Percentiles rank a stretch among this genome's conserved stretches.
Evolutionary conservation across 2,888 invertebrate genomes (phyloP).

Genomic region (Hirtodrosophila confusa): DNA sequence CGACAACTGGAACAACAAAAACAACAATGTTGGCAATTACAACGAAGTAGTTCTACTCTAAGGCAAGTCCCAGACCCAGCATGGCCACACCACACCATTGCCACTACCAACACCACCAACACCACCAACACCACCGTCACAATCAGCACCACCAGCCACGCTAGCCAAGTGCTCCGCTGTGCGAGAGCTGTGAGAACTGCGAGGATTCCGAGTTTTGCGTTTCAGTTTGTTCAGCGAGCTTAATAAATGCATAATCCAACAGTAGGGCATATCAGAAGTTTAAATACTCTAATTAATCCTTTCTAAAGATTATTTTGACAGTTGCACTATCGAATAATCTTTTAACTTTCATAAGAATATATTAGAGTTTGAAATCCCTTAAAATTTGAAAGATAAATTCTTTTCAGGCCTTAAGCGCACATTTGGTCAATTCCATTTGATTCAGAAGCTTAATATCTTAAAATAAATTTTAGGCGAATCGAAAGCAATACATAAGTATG

Average conservation of each 20-base stretch:
- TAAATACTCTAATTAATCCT: constrained; percentile 3
- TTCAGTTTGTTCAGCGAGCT: constrained; percentile 56
- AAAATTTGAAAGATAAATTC: too few relatives aligned
- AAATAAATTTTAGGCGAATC: too few relatives aligned
- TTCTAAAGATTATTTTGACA: not conserved
- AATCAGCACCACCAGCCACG: constrained; percentile 25
- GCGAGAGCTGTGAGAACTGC: constrained; percentile 22
- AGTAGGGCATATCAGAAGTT: not conserved
- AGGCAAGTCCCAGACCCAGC: constrained; percentile 29
- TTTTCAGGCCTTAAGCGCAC: too few relatives aligned
- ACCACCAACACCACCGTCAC: not conserved
- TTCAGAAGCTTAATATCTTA: too few relatives aligned
- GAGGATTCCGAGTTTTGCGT: constrained; percentile 34
- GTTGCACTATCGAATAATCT: not conserved
- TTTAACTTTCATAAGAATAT: too few relatives aligned
- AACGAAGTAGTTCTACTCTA: constrained; percentile 48
- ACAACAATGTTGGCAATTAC: constrained; percentile 68
- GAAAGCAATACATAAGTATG: too few relatives aligned
- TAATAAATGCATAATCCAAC: constrained; percentile 62
- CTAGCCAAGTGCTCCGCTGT: constrained; percentile 26
- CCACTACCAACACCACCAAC: not conserved
- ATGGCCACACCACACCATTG: constrained; percentile 6
- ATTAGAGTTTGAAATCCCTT: too few relatives aligned
- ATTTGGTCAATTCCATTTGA: too few relatives aligned
- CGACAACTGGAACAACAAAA: constrained; percentile 27